Conservation (phyloP, 2,113 vertebrate genomes). For the Eptatretus burgeri region DNA sequence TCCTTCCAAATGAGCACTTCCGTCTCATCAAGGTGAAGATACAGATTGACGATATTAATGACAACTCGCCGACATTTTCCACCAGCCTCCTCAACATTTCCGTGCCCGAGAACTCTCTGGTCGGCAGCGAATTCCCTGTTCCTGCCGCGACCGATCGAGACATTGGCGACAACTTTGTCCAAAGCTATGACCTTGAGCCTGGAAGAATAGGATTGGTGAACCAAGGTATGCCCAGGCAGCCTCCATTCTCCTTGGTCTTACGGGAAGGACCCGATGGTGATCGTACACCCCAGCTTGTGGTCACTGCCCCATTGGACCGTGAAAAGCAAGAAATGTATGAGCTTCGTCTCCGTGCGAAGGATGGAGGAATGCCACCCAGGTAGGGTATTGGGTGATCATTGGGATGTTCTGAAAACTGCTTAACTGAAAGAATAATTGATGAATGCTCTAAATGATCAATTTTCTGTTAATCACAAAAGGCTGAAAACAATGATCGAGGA, state of each 20-base stretch:
- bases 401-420: too few relatives aligned
- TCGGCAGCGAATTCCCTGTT: conserved; percentile 48
- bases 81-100: conserved; percentile 53
- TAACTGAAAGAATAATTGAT: too few relatives aligned
- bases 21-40: conserved; percentile 15
- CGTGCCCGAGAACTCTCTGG: conserved; percentile 70
- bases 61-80: conserved; percentile 85
- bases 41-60: conserved; percentile 66
- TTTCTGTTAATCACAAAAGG: too few relatives aligned
- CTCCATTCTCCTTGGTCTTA: conserved; percentile 61
- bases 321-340: conserved; percentile 82
- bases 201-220: too few relatives aligned
- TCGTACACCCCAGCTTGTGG: conserved; percentile 65
- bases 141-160: conserved; percentile 55
- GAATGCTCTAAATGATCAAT: too few relatives aligned
- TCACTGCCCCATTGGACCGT: conserved; percentile 64
- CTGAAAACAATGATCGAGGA: too few relatives aligned
- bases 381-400: too few relatives aligned
- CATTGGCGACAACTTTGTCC: conserved; percentile 41
- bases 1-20: conserved; percentile 12
- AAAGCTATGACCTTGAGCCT: conserved; percentile 39
- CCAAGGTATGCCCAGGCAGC: conserved; percentile 19
- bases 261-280: conserved; percentile 41
- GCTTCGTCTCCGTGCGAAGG: conserved; percentile 64
- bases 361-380: conserved; percentile 41